These are phyloP conservation scores for Lasius platythorax DNA, from an alignment of 2,888 invertebrate species.

Conservation along the genomic window DNA sequence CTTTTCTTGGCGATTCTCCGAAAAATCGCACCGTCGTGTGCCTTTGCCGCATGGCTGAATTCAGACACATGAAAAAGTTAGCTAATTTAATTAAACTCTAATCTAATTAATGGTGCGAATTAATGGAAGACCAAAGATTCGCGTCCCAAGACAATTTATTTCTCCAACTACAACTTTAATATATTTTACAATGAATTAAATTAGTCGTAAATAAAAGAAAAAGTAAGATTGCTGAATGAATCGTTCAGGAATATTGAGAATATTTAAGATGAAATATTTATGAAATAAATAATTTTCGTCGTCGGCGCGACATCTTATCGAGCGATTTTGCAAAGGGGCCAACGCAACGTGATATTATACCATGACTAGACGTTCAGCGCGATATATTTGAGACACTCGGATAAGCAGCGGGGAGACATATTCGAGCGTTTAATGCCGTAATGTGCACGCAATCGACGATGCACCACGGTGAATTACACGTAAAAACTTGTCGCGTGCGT, in stretches of 20 bases:
- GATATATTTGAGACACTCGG: slow-evolving; percentile 25
- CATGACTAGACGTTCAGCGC: slow-evolving; percentile 12
- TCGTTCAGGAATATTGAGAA: not conserved
- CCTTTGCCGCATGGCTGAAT: not conserved
- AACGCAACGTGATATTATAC: slow-evolving; percentile 21
- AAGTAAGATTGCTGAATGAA: not conserved
- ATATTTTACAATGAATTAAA: not conserved
- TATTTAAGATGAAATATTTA: not conserved
- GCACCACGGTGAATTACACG: slow-evolving; percentile 40
- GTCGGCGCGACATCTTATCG: slow-evolving; percentile 35
- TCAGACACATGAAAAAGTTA: not conserved
- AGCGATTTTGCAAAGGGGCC: slow-evolving; percentile 32
- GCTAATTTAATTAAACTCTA: not conserved
- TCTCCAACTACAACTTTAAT: not conserved
- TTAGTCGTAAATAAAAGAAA: not conserved
- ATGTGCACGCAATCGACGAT: slow-evolving; percentile 53
- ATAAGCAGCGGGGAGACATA: slow-evolving; percentile 15
- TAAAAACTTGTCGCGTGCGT: slow-evolving; percentile 63
- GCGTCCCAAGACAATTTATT: not conserved
- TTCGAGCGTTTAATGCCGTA: slow-evolving; percentile 28
- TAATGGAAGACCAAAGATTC: not conserved
- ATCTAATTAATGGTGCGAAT: slow-evolving; percentile 21
- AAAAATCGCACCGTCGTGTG: slow-evolving; percentile 53
- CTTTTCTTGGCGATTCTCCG: slow-evolving; percentile 33
- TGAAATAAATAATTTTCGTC: slow-evolving; percentile 2